Evolutionary conservation across 2,888 invertebrate species (phyloP).

Genomic region (Belgica antarctica): DNA sequence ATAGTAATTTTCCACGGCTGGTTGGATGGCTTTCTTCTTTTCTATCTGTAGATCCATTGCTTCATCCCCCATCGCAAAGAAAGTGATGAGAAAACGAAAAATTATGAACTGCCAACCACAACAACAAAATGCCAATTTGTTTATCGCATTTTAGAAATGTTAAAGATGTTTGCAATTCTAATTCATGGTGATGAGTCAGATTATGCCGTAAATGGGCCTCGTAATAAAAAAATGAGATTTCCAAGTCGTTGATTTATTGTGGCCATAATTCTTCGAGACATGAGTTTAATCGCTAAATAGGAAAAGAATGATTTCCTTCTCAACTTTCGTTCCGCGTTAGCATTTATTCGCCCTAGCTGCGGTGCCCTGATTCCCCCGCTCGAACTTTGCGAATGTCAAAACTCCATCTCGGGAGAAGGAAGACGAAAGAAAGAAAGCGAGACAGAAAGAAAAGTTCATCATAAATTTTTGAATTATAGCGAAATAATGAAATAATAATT

Average conservation of each 20-base stretch:
- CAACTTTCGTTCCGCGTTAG: no score
- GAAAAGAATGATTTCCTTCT: background rate
- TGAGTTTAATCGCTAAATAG: conserved; percentile 30
- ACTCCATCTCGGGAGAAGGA: conserved; percentile 9
- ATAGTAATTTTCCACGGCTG: conserved; percentile 31
- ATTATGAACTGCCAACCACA: conserved; percentile 26
- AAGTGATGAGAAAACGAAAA: conserved; percentile 20
- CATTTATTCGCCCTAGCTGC: background rate
- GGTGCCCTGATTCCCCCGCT: background rate
- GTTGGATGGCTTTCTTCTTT: no score
- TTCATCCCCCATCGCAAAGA: background rate
- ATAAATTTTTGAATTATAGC: conserved; percentile 37
- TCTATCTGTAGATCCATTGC: no score
- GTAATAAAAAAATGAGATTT: conserved; percentile 35
- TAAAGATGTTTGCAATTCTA: conserved; percentile 44
- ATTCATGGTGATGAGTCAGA: conserved; percentile 39
- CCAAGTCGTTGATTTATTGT: conserved; percentile 40
- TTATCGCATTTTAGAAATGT: conserved; percentile 24
- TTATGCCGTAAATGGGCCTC: conserved; percentile 38
- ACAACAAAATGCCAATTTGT: conserved; percentile 30
- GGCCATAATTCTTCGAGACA: conserved; percentile 24
- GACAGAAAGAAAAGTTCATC: conserved; percentile 32
- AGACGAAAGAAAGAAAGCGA: no score
- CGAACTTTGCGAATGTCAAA: background rate
- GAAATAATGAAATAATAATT: conserved; percentile 42